A percentile compares a stretch with the other conserved stretches of the same genome.
These are phyloP conservation scores for Hormaphis cornu DNA, from an alignment of 1,140 invertebrate genomes.

Conservation along the genomic window DNA sequence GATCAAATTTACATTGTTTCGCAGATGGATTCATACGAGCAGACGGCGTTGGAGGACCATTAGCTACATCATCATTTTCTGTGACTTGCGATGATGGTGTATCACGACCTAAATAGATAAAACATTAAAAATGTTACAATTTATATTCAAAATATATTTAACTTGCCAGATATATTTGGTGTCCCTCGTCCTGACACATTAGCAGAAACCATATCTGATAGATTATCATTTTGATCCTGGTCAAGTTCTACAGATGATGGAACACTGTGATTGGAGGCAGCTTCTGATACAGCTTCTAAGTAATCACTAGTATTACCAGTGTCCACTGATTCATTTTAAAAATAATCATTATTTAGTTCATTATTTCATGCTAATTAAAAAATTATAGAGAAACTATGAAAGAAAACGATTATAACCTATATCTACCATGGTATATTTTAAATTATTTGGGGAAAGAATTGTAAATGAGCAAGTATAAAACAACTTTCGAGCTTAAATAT, in stretches of 20 bases:
- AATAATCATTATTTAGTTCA: no score
- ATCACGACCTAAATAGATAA: constrained; percentile 60
- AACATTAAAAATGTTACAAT: not conserved
- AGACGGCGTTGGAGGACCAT: constrained; percentile 27
- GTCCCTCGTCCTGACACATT: constrained; percentile 80
- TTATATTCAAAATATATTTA: not conserved
- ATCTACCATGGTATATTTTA: no score
- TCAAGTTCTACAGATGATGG: constrained; percentile 79
- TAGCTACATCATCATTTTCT: constrained; percentile 53
- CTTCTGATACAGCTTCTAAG: constrained; percentile 87
- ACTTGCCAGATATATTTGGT: constrained; percentile 80
- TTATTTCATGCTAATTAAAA: no score
- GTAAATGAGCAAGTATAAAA: no score
- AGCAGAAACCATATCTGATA: constrained; percentile 87
- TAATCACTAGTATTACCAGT: constrained; percentile 81
- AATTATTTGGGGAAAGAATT: no score
- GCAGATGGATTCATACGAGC: constrained; percentile 51
- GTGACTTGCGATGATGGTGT: constrained; percentile 88
- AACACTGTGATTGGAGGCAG: constrained; percentile 87
- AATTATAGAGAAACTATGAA: no score
- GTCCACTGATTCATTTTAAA: constrained; percentile 12
- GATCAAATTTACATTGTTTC: constrained; percentile 77
- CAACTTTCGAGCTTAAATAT: no score
- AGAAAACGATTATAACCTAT: no score
- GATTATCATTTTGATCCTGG: constrained; percentile 80